Evolutionary conservation across 2,888 invertebrate genomes (phyloP).

Genomic region (Pyrrhosoma nymphula): DNA sequence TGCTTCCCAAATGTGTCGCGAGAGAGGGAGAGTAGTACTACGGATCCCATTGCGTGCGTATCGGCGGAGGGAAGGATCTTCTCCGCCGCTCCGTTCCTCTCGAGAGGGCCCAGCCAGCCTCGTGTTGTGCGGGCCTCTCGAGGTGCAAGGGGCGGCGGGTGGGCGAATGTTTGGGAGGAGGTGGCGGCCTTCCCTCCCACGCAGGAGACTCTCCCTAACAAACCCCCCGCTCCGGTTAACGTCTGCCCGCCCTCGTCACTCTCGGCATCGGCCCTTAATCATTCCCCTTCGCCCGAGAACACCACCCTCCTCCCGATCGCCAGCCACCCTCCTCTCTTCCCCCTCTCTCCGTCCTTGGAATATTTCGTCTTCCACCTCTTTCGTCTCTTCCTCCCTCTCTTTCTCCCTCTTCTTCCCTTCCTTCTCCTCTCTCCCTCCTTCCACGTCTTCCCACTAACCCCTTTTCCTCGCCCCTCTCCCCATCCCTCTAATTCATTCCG

Average conservation of each 20-base stretch:
- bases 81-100: not conserved
- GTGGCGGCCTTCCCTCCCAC: conserved; percentile 15
- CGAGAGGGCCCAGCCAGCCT: not conserved
- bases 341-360: conserved; percentile 56
- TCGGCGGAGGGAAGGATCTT: not conserved
- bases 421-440: not conserved
- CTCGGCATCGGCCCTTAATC: conserved; percentile 56
- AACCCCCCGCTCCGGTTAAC: not conserved
- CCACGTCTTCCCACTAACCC: not conserved
- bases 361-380: conserved; percentile 37
- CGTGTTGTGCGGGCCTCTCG: not conserved
- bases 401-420: not conserved
- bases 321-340: not conserved
- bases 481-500: not conserved
- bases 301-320: not conserved
- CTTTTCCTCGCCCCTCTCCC: conserved; percentile 1
- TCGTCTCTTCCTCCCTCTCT: not conserved
- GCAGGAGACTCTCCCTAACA: not conserved
- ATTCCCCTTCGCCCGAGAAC: conserved; percentile 13
- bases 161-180: not conserved
- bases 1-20: conserved; percentile 58
- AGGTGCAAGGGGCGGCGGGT: not conserved
- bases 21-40: not conserved
- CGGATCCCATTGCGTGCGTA: not conserved
- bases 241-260: conserved; percentile 16